Percentiles rank a stretch among this genome's conserved stretches.
phyloP scores from a whole-genome alignment of 2,113 vertebrate species.

The Cheirogaleus medius region DNA sequence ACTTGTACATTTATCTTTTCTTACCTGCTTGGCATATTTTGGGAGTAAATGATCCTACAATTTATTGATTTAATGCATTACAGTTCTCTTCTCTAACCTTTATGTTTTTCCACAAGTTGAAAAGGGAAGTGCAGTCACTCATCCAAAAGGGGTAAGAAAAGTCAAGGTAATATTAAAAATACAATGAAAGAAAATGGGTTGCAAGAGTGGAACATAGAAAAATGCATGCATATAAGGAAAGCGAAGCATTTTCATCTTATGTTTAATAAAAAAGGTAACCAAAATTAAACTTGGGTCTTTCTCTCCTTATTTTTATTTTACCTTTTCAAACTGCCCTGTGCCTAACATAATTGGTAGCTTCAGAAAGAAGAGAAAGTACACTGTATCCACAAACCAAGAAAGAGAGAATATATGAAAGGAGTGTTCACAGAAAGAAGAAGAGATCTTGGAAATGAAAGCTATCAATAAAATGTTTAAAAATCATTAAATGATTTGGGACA shows the following conservation, averaged over 20 bases:
- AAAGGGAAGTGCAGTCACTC: conserved; percentile 65
- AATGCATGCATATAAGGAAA: neutral
- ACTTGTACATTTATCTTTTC: neutral
- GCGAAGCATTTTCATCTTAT: neutral
- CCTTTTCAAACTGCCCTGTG: neutral
- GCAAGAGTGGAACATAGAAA: neutral
- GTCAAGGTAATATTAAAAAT: conserved; percentile 46
- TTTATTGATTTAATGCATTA: neutral
- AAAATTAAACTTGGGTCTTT: neutral
- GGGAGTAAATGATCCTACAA: conserved; percentile 50
- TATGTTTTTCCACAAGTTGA: conserved; percentile 1
- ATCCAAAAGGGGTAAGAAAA: conserved; percentile 72
- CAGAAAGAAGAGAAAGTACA: neutral
- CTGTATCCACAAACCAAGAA: neutral
- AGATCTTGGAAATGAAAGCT: neutral
- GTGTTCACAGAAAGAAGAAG: neutral
- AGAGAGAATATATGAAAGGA: neutral
- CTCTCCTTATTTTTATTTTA: neutral
- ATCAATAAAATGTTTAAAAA: neutral
- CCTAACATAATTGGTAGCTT: neutral
- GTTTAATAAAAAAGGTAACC: neutral
- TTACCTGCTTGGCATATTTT: neutral
- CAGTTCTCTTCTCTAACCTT: conserved; percentile 1
- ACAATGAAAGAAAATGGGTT: neutral
- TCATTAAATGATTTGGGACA: neutral